These are phyloP conservation scores for Haliaeetus leucogaster DNA, from an alignment of 2,113 vertebrate genomes.

Conservation along the genomic window DNA sequence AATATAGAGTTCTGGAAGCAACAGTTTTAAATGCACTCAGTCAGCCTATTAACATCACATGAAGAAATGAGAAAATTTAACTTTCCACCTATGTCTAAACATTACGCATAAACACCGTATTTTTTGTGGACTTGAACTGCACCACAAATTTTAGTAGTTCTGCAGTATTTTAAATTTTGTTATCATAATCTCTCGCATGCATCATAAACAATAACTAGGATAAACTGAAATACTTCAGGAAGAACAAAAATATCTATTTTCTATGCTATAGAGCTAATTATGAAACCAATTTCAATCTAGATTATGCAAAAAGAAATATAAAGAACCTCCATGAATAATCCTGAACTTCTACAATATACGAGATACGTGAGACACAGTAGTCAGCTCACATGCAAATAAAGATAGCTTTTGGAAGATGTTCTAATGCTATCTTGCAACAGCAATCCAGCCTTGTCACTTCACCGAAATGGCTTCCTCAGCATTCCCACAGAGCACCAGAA, in stretches of 20 bases:
- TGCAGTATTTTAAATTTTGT: not conserved
- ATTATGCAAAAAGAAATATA: not conserved
- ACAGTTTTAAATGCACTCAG: not conserved
- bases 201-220: not conserved
- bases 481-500: not conserved
- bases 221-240: not conserved
- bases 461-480: not conserved
- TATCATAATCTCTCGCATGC: not conserved
- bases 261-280: not conserved
- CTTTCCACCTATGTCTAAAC: not conserved
- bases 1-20: not conserved
- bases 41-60: fast-evolving
- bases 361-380: not conserved
- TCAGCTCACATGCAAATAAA: not conserved
- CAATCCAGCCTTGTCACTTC: not conserved
- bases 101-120: fast-evolving
- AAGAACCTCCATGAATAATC: not conserved
- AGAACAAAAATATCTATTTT: not conserved
- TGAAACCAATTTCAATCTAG: not conserved
- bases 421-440: not conserved
- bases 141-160: fast-evolving
- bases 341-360: fast-evolving
- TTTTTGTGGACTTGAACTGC: not conserved
- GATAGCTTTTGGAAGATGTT: not conserved
- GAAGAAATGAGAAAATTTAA: not conserved